Base-by-base conservation (phyloP, 2,888 invertebrate genomes). In the Drosophila rubida region DNA sequence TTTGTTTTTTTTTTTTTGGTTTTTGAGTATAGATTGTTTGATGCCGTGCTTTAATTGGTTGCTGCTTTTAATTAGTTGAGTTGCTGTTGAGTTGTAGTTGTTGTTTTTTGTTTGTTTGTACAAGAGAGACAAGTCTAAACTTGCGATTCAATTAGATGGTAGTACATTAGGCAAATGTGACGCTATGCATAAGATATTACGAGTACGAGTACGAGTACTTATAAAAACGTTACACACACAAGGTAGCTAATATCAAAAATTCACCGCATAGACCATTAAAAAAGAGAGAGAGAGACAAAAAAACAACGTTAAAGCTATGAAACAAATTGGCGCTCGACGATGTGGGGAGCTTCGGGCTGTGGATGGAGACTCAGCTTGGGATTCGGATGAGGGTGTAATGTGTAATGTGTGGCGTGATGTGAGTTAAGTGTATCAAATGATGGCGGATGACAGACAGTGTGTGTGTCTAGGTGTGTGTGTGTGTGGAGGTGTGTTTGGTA, bases 141-240 rank as follows among this genome's bases (percentile, higher is more conserved):
- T 76, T 79, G 76, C 58, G 19, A 7, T 65, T 65, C 41, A 59
- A 72, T 75, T 70, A 75, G 73, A 62, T 74, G 58, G 57, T 76
- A 64, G 57, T 70, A 57, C 37, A 60, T 70, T 75, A 75, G 71
- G 69, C 62, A 74, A 77, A 64, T 73, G 74, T 75, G 78, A 51
- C 78, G 78, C 75, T 75, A 75, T 75, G 78, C 78, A 75, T 62
- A 42, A 67, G 45, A 64, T 55, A 63, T 62, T 64, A 74, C 78
- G 59, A 61, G 53, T 61, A 53, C 27, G 45, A 54, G 54, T 60
- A 60, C 44, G 59, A 55, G 54, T 60, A 61, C 61, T 61, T 65
- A 67, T 63, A 50, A 85, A 81, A 88, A 79, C 58, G 83, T 88
- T 88, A 86, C 72, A 88, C 88, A 78, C 77, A 86, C 80, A 88